A percentile compares a stretch with the other conserved stretches of the same genome.
Conservation (phyloP, 2,797 vertebrate species). For the Onychomys arenicola region DNA sequence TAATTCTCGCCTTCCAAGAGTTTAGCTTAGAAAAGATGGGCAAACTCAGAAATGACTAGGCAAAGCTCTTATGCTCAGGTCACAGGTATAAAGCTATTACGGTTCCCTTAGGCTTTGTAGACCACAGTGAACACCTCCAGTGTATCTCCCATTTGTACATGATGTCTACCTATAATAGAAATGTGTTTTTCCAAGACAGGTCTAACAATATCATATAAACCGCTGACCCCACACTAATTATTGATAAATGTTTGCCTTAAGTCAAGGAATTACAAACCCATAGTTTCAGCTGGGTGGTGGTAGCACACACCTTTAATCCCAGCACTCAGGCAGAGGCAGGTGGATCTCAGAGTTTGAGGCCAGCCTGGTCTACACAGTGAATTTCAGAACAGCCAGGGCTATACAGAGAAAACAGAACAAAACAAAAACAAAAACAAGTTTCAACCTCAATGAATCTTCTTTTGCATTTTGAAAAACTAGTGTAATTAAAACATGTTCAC, state of each 20-base stretch:
- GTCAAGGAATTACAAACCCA: background rate
- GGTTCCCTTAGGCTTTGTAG: background rate
- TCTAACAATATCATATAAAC: background rate
- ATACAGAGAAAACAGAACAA: background rate
- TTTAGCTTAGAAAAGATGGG: background rate
- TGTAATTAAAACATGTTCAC: background rate
- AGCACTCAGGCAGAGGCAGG: background rate
- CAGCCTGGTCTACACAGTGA: background rate
- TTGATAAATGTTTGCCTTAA: background rate
- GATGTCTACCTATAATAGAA: background rate
- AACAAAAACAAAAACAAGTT: background rate
- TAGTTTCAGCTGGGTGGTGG: background rate
- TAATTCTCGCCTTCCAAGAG: background rate
- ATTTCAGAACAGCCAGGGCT: background rate
- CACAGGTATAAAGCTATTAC: background rate
- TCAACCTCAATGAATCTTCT: background rate
- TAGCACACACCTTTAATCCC: background rate
- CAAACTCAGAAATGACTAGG: background rate
- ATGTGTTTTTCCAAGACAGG: background rate
- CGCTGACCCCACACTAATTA: background rate
- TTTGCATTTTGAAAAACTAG: constrained; percentile 13
- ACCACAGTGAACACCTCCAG: background rate
- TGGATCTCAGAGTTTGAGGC: background rate
- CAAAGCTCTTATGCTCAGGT: background rate
- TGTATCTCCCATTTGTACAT: background rate